Percentiles rank a stretch among this genome's conserved stretches.
Conservation (phyloP, 2,888 invertebrate species). For the Amiota minor region DNA sequence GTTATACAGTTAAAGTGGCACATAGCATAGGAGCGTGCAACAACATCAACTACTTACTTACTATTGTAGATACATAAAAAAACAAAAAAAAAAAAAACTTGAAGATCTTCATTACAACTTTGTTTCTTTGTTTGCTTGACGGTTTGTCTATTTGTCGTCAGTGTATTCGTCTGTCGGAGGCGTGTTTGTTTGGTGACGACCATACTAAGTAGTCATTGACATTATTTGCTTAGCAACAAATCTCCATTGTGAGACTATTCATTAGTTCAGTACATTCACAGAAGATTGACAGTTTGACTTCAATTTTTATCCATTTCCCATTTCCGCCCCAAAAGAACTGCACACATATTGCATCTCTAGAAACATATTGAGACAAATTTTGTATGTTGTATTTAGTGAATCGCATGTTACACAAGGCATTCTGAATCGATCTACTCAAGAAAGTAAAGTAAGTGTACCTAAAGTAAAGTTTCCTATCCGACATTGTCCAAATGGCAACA, state of each 20-base stretch:
- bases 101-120: no score
- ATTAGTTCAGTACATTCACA: conserved; percentile 14
- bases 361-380: no score
- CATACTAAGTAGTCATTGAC: conserved; percentile 44
- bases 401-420: no score
- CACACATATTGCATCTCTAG: no score
- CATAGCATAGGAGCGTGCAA: conserved; percentile 11
- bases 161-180: background rate
- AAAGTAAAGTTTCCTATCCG: no score
- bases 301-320: no score
- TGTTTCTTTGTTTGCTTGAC: background rate
- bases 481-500: no score
- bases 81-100: no score
- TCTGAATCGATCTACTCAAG: no score
- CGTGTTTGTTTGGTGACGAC: background rate
- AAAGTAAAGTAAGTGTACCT: no score
- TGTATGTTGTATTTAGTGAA: no score
- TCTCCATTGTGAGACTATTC: conserved; percentile 3
- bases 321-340: no score
- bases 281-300: background rate
- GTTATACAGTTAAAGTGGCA: conserved; percentile 10
- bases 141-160: background rate
- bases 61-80: background rate
- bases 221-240: conserved; percentile 52
- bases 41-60: background rate